phyloP scores from a whole-genome alignment of 2,888 invertebrate genomes.

The Ptychoptera albimana region DNA sequence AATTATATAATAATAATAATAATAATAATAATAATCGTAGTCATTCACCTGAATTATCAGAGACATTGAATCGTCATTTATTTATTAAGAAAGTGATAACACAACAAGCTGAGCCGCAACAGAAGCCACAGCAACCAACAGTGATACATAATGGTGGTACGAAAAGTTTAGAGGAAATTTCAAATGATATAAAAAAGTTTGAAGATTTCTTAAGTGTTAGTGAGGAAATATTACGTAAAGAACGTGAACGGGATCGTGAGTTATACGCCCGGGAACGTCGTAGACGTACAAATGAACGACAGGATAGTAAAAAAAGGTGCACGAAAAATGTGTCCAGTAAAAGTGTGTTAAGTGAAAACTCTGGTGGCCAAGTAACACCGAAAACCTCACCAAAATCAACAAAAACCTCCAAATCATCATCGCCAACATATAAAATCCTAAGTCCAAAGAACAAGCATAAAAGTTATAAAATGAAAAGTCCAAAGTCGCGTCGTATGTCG shows the following conservation, averaged over 20 bases:
- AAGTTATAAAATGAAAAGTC: constrained; percentile 15
- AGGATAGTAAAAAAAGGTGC: background rate
- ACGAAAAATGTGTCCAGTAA: constrained; percentile 7
- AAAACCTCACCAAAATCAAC: constrained; percentile 5
- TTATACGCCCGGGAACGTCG: constrained; percentile 14
- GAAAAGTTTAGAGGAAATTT: constrained; percentile 28
- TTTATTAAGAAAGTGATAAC: constrained; percentile 27
- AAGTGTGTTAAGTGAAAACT: constrained; percentile 8
- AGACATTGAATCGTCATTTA: constrained; percentile 25
- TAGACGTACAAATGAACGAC: constrained; percentile 12
- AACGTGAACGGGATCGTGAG: constrained; percentile 22
- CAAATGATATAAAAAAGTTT: constrained; percentile 29
- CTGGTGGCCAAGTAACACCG: background rate
- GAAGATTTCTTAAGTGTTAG: constrained; percentile 29
- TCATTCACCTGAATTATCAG: constrained; percentile 22
- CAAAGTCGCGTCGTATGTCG: constrained; percentile 13
- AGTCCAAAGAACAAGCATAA: constrained; percentile 14
- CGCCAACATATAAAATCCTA: constrained; percentile 26
- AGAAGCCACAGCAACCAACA: background rate
- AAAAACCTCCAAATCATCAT: constrained; percentile 12
- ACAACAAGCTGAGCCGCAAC: constrained; percentile 12
- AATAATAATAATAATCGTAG: constrained; percentile 7
- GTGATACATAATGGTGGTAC: background rate
- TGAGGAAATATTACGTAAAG: constrained; percentile 24
- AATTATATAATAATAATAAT: no score